Base-by-base conservation (phyloP, 53 echinoderm and acorn worm species). In the Astropecten irregularis region DNA sequence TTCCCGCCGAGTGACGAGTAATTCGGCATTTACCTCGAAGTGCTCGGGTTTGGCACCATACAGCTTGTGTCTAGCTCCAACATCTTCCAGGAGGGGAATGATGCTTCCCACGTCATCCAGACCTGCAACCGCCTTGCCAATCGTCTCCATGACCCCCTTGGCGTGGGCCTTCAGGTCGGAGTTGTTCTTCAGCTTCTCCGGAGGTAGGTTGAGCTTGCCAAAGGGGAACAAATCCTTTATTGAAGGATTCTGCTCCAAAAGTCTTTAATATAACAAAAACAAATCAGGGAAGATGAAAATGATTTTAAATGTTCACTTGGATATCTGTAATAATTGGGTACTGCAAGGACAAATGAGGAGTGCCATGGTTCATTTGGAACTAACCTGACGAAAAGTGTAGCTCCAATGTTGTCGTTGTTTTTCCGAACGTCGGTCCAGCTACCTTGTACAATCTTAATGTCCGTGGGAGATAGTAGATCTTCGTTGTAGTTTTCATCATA, bases 11-110 rank as follows among this genome's bases (percentile, higher is more conserved):
- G n/a, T n/a, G n/a, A n/a, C n/a, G n/a, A n/a, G n/a, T n/a, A n/a
- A n/a, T n/a, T n/a, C n/a, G n/a, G n/a, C n/a, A n/a, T n/a, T n/a
- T 35, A 88, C 88, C 88, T 71, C 57, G 40, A 88, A 88, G 53
- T 88, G 56, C 49, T 73, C 66, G 18, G 64, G 71, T 4, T 61
- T 88, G 40, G 85, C 82, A 5, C 83, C 83, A 18, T 90, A 90
- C 33, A 76, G 63, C 31, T 46, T 63, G 34, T 90, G 90, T 11
- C 90, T 57, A 20, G 31, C 65, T 15, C 70, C 90, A 3, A 90
- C 82, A 54, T 90, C 90, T 29, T 85, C 31, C 34, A 90, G 37
- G 71, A 90, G 2, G 1, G 90, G 86, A 3, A 90, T 48, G 27
- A 90, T 72, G 0, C 71, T 47, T 14, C 86, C 86, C n/a, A 71